phyloP scores from a whole-genome alignment of 2,113 vertebrate species.

The Rutilus rutilus region DNA sequence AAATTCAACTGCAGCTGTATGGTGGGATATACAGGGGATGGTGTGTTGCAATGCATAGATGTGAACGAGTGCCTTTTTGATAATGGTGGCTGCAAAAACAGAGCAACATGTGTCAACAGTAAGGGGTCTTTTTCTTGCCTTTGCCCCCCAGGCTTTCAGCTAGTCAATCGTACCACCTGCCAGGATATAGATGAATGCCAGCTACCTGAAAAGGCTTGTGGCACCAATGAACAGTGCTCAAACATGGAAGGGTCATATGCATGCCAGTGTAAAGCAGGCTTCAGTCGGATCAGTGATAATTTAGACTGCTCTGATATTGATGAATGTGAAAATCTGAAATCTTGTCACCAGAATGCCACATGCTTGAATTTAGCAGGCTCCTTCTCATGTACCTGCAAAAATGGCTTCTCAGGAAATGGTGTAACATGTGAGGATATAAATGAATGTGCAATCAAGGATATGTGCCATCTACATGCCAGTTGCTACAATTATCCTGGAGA shows the following conservation, averaged over 20 bases:
- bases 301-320: constrained; percentile 74
- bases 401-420: constrained; percentile 75
- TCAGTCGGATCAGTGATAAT: constrained; percentile 62
- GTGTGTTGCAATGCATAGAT: constrained; percentile 70
- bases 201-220: constrained; percentile 62
- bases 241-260: constrained; percentile 76
- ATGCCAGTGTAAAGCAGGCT: constrained; percentile 75
- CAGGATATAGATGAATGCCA: constrained; percentile 79
- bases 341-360: constrained; percentile 75
- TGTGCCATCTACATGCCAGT: constrained; percentile 68
- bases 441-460: constrained; percentile 67
- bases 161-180: constrained; percentile 76
- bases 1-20: constrained; percentile 76
- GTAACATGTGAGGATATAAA: constrained; percentile 74
- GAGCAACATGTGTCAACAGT: constrained; percentile 74
- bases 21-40: constrained; percentile 76
- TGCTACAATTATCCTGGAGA: constrained; percentile 75
- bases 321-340: constrained; percentile 70
- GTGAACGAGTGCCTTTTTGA: constrained; percentile 77
- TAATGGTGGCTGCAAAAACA: constrained; percentile 77
- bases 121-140: constrained; percentile 76
- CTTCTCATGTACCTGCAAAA: constrained; percentile 75
- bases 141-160: constrained; percentile 70
- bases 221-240: constrained; percentile 73
- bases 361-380: constrained; percentile 78